These are phyloP conservation scores for Polyodon spathula DNA, from an alignment of 2,113 vertebrate genomes.

Conservation along the genomic window DNA sequence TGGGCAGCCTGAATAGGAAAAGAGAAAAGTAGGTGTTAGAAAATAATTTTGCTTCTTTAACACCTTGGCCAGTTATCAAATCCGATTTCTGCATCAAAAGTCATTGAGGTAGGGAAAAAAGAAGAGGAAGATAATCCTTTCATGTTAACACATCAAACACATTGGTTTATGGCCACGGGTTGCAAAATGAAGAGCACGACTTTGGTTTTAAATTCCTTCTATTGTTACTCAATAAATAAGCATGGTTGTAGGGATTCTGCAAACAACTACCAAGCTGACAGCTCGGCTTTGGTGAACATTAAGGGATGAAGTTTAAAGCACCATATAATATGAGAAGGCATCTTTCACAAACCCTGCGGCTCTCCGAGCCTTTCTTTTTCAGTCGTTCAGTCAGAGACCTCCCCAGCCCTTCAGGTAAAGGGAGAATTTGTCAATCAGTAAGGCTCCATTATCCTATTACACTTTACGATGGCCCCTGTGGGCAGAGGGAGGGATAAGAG, in stretches of 20 bases:
- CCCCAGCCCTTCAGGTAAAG: constrained; percentile 32
- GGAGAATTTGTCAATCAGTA: constrained; percentile 44
- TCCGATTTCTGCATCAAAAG: not conserved
- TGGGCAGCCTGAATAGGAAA: constrained; percentile 73
- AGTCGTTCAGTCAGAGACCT: constrained; percentile 37
- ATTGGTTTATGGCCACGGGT: not conserved
- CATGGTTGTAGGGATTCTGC: constrained; percentile 16
- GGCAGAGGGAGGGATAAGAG: constrained; percentile 17
- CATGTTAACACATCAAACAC: constrained; percentile 8
- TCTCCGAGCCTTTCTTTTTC: constrained; percentile 25
- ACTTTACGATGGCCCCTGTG: constrained; percentile 19
- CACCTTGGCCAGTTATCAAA: not conserved
- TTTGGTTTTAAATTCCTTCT: not conserved
- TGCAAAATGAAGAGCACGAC: not conserved
- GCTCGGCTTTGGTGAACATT: constrained; percentile 11
- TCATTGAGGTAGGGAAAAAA: not conserved
- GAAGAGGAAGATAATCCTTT: constrained; percentile 4
- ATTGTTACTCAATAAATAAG: not conserved
- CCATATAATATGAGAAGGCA: not conserved
- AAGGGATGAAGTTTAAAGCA: not conserved
- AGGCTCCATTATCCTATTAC: constrained; percentile 19
- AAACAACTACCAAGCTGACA: constrained; percentile 16
- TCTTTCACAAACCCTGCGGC: constrained; percentile 6
- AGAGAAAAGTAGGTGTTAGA: constrained; percentile 10
- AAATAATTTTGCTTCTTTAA: not conserved